phyloP scores from a whole-genome alignment of 2,113 vertebrate species.

The Perca schrenkii region DNA sequence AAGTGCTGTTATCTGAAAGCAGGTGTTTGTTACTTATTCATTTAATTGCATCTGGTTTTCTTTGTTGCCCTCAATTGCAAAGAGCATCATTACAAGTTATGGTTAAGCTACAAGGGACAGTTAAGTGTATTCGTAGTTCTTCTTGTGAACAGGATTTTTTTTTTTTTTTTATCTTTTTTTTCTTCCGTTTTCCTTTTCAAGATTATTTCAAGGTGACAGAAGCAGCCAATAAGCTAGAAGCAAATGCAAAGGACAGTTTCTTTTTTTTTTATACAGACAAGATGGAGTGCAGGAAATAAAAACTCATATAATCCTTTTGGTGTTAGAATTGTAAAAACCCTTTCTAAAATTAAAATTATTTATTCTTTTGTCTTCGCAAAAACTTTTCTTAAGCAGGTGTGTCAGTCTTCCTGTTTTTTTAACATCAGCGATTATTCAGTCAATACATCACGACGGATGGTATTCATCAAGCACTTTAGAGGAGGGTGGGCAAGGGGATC shows the following conservation, averaged over 20 bases:
- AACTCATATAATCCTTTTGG: background rate
- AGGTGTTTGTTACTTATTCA: conserved; percentile 58
- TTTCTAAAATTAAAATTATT: conserved; percentile 19
- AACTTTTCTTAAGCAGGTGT: conserved; percentile 39
- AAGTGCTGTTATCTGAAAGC: conserved; percentile 67
- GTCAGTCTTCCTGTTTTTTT: conserved; percentile 17
- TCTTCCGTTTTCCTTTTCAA: background rate
- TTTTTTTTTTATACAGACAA: conserved; percentile 34
- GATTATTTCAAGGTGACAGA: conserved; percentile 50
- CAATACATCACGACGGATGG: conserved; percentile 52
- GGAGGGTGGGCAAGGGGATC: conserved; percentile 33
- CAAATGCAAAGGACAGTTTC: conserved; percentile 68
- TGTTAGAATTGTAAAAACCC: conserved; percentile 40
- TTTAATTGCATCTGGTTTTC: conserved; percentile 52
- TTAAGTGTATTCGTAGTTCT: conserved; percentile 40
- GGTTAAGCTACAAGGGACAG: conserved; percentile 23
- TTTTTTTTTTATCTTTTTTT: background rate
- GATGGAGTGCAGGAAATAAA: conserved; percentile 41
- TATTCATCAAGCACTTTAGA: conserved; percentile 38
- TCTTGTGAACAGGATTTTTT: conserved; percentile 35
- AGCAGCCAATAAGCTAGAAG: conserved; percentile 64
- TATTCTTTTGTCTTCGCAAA: conserved; percentile 28
- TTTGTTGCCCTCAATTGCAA: conserved; percentile 43
- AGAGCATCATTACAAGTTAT: conserved; percentile 43
- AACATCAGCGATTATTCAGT: conserved; percentile 67